Evolutionary conservation across 2,797 vertebrate genomes (phyloP).

Genomic region (Cercopithecus neglectus): DNA sequence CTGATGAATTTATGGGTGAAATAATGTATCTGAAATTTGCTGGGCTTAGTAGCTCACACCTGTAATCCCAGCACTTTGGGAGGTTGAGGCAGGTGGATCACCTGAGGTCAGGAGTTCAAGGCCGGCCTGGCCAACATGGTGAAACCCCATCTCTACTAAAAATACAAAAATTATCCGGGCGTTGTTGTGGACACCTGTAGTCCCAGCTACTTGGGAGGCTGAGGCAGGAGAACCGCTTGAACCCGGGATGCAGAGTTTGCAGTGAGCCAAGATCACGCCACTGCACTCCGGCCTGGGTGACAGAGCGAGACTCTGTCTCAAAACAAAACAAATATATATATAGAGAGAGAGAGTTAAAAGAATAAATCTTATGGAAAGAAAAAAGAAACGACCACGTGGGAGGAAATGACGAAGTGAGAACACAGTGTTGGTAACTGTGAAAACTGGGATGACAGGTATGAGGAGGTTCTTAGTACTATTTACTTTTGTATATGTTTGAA

Average conservation of each 20-base stretch:
- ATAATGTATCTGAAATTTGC: background rate
- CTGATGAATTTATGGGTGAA: constrained; percentile 31
- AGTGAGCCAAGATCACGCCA: background rate
- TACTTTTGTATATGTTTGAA: background rate
- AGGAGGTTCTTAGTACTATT: background rate
- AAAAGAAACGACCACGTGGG: background rate
- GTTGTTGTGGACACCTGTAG: background rate
- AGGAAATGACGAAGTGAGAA: background rate
- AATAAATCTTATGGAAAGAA: background rate
- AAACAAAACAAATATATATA: background rate
- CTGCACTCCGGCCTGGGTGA: background rate
- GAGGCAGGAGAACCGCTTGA: background rate
- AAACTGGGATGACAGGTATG: background rate
- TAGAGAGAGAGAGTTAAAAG: too few relatives aligned
- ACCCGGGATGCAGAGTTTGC: background rate
- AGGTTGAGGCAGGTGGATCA: background rate
- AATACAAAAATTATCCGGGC: background rate
- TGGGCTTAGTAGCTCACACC: background rate
- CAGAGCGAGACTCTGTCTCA: background rate
- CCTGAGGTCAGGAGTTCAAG: background rate
- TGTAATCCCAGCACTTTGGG: background rate
- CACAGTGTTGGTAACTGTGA: background rate
- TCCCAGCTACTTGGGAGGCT: background rate
- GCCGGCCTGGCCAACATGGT: background rate
- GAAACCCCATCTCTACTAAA: background rate